Conservation (phyloP, 2,113 vertebrate genomes). For the Petrocephalus zakoni region DNA sequence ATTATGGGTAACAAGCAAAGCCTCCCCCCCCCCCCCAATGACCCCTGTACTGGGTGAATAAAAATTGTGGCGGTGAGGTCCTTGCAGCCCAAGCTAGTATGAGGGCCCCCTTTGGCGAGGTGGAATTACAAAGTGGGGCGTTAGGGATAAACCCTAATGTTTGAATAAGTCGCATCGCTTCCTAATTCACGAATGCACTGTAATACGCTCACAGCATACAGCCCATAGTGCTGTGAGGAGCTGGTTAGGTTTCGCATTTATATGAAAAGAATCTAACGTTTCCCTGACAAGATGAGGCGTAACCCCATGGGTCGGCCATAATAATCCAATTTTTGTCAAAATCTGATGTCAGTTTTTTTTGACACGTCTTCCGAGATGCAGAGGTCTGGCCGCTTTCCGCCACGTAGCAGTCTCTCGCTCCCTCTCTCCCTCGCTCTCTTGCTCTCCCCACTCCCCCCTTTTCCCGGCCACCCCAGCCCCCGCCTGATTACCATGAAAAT, state of each 20-base stretch:
- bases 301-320: not conserved
- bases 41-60: not conserved
- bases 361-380: not conserved
- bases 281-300: not conserved
- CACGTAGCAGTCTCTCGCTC: not conserved
- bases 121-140: not conserved
- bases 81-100: not conserved
- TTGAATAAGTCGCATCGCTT: not conserved
- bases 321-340: not conserved
- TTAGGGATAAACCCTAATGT: not conserved
- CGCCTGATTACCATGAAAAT: not conserved
- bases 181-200: not conserved
- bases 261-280: not conserved
- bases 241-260: not conserved
- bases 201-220: not conserved
- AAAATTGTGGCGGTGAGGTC: not conserved
- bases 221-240: not conserved
- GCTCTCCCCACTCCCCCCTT: not conserved
- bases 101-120: not conserved
- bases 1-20: too few relatives aligned
- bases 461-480: not conserved
- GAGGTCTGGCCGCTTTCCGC: not conserved
- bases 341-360: not conserved
- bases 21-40: not conserved
- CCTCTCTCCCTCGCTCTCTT: constrained; percentile 12